Evolutionary conservation across 2,888 invertebrate species (phyloP), one percentile per base, ranked within the genome.

Genomic region (Oligia fasciuncula): DNA sequence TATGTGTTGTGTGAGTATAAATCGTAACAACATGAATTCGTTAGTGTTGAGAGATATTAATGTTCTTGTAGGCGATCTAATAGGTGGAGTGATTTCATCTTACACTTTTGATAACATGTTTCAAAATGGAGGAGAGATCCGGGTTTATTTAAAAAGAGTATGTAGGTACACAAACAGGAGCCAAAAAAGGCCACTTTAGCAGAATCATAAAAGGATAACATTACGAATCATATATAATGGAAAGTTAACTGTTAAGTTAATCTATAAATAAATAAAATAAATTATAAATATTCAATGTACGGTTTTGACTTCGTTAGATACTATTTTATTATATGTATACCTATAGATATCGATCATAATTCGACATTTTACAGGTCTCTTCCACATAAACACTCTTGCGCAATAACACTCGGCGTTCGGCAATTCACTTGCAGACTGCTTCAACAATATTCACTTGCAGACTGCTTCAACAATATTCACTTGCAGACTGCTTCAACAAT

Each of bases 21-120:
- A 74, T 65, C 8, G 14, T 19, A 74, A 70, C 14, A 76, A 29
- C 2, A 9, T 46, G 13, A 23, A 23, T 35, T 70, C 14, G 62
- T 62, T 1, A 46, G 43, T 9, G 72, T 62, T 63, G 81, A 71
- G 13, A 17, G 80, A 29, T 46, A 54, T 63, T 74, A 40, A 63
- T 63, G 72, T 13, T 68, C 19, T n/a, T 14, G 67, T 57, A 49
- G n/a, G n/a, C n/a, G n/a, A n/a, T n/a, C n/a, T n/a, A n/a, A n/a
- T n/a, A n/a, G 3, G 43, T 51, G 23, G 35, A 62, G 17, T 67
- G 43, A 83, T 63, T 54, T 23, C 17, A 23, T 2, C 29, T 62
- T 70, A 80, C 51, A 73, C 6, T 65, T 80, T 46, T 65, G 23
- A 62, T 17, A 17, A 57, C 4, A 14, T 9, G 19, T 51, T 69